These are phyloP conservation scores for Hucho hucho DNA, from an alignment of 2,113 vertebrate species.

Conservation along the genomic window DNA sequence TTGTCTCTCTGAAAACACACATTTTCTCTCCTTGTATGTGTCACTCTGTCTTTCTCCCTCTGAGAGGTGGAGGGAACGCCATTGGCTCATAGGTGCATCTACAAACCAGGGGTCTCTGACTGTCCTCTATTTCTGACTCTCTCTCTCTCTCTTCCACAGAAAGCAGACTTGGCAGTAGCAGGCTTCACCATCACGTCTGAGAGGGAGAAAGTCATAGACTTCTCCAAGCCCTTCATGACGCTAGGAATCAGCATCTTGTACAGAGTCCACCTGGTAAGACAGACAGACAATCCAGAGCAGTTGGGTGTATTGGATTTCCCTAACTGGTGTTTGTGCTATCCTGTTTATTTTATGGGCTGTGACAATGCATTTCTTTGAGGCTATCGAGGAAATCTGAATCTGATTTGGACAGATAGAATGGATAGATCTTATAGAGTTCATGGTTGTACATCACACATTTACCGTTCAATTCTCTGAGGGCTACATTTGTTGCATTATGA, in stretches of 20 bases:
- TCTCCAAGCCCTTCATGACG: slow-evolving; percentile 94
- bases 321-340: neutral
- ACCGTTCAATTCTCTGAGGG: too few relatives aligned
- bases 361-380: neutral
- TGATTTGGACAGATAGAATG: too few relatives aligned
- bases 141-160: slow-evolving; percentile 70
- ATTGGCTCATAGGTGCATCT: neutral
- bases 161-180: slow-evolving; percentile 91
- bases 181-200: slow-evolving; percentile 95
- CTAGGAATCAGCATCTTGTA: slow-evolving; percentile 94
- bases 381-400: too few relatives aligned
- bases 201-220: slow-evolving; percentile 94
- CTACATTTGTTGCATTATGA: too few relatives aligned
- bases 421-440: too few relatives aligned
- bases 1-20: neutral
- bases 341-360: neutral
- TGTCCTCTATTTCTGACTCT: slow-evolving; percentile 9
- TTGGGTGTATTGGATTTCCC: neutral
- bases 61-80: too few relatives aligned
- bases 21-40: slow-evolving; percentile 9
- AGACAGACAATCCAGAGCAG: neutral
- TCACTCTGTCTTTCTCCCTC: slow-evolving; percentile 1
- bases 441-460: too few relatives aligned
- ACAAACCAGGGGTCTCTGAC: neutral
- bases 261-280: slow-evolving; percentile 86